A percentile compares a stretch with the other conserved stretches of the same genome.
phyloP scores from a whole-genome alignment of 1,140 invertebrate genomes.

The Dendroctonus ponderosae region DNA sequence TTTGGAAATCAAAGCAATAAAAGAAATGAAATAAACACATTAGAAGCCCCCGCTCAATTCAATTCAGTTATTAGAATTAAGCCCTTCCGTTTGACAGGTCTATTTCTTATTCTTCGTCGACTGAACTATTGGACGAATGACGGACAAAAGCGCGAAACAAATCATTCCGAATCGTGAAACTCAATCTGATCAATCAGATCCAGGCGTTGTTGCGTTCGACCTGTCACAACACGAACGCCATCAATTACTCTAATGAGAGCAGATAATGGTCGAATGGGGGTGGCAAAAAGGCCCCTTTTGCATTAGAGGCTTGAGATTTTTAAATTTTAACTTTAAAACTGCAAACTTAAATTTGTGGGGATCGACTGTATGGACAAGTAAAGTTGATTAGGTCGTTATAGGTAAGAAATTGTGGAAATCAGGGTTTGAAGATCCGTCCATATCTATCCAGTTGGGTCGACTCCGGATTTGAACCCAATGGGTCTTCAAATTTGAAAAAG shows the following conservation, averaged over 20 bases:
- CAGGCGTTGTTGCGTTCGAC: constrained; percentile 26
- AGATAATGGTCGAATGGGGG: constrained; percentile 23
- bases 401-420: no score
- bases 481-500: no score
- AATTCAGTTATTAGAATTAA: constrained; percentile 13
- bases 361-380: no score
- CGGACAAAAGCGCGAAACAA: constrained; percentile 29
- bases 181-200: constrained; percentile 39
- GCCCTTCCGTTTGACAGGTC: constrained; percentile 16
- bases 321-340: no score
- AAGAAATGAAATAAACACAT: constrained; percentile 25
- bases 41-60: constrained; percentile 3
- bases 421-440: no score
- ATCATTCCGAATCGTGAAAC: constrained; percentile 37
- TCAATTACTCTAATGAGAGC: constrained; percentile 40
- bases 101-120: constrained; percentile 17
- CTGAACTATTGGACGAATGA: constrained; percentile 11
- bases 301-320: no score
- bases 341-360: no score
- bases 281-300: not conserved
- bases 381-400: no score
- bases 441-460: no score
- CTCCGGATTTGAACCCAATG: no score
- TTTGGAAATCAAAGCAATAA: constrained; percentile 16
- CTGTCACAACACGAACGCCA: constrained; percentile 31